These are phyloP conservation scores for Syritta pipiens DNA, from an alignment of 2,888 invertebrate species.

Conservation along the genomic window DNA sequence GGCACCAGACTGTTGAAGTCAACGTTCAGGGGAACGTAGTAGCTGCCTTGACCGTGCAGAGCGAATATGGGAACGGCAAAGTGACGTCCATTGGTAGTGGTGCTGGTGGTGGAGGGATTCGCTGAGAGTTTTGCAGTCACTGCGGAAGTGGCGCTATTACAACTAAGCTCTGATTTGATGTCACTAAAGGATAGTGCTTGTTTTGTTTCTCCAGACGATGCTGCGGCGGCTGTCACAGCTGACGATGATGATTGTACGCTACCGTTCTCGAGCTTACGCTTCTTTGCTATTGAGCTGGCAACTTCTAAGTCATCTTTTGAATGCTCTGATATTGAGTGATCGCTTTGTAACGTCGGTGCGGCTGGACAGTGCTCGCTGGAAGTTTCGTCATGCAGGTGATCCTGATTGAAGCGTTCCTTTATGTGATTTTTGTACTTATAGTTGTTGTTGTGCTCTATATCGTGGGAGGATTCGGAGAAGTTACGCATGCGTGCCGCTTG, in stretches of 20 bases:
- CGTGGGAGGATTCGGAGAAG: conserved; percentile 79
- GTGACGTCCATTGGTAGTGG: conserved; percentile 65
- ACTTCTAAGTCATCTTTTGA: conserved; percentile 78
- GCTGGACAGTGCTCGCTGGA: conserved; percentile 78
- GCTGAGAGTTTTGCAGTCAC: conserved; percentile 29
- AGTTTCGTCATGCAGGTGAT: conserved; percentile 79
- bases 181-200: conserved; percentile 75
- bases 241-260: conserved; percentile 31
- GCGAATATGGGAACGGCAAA: conserved; percentile 92
- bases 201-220: conserved; percentile 72
- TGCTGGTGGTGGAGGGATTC: conserved; percentile 71
- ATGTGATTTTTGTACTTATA: conserved; percentile 98
- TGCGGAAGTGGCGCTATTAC: conserved; percentile 27
- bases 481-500: conserved; percentile 75
- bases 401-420: conserved; percentile 89
- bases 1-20: conserved; percentile 87
- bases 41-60: conserved; percentile 91
- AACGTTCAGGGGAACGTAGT: conserved; percentile 92
- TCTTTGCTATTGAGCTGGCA: conserved; percentile 77
- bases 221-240: conserved; percentile 73
- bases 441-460: conserved; percentile 80
- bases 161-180: conserved; percentile 75
- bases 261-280: conserved; percentile 73
- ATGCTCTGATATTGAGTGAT: conserved; percentile 76
- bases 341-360: conserved; percentile 75